These are phyloP conservation scores for Aphelinus atriplicis DNA, from an alignment of 1,140 invertebrate genomes.

Conservation along the genomic window DNA sequence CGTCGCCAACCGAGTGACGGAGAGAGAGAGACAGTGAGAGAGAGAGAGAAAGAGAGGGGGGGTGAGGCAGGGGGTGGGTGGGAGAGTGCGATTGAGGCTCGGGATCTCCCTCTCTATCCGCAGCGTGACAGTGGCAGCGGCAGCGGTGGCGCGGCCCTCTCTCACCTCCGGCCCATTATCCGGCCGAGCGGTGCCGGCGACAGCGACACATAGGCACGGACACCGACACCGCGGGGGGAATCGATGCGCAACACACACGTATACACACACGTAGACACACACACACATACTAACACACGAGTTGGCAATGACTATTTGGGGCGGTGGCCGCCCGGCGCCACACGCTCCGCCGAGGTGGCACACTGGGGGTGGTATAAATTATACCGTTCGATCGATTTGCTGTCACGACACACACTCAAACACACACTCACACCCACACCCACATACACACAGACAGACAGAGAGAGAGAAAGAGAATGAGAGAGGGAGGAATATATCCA, in stretches of 20 bases:
- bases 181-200: slow-evolving; percentile 28
- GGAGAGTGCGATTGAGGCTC: neutral
- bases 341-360: slow-evolving; percentile 41
- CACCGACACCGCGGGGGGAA: slow-evolving; percentile 14
- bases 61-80: no score
- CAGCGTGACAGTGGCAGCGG: neutral
- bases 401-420: slow-evolving; percentile 51
- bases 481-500: neutral
- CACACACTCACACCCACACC: neutral
- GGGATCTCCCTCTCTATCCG: neutral
- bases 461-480: slow-evolving; percentile 24
- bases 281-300: slow-evolving; percentile 16
- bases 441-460: neutral
- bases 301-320: slow-evolving; percentile 47
- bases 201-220: slow-evolving; percentile 2
- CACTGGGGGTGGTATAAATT: slow-evolving; percentile 65
- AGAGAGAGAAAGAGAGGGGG: no score
- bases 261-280: no score
- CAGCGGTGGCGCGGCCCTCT: neutral
- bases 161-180: slow-evolving; percentile 34
- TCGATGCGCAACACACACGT: slow-evolving; percentile 31
- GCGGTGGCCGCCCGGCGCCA: slow-evolving; percentile 40
- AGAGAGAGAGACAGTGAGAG: no score
- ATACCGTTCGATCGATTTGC: slow-evolving; percentile 68
- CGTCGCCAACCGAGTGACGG: neutral